Evolutionary conservation across 2,888 invertebrate species (phyloP).

Genomic region (Nasonovia ribisnigri): DNA sequence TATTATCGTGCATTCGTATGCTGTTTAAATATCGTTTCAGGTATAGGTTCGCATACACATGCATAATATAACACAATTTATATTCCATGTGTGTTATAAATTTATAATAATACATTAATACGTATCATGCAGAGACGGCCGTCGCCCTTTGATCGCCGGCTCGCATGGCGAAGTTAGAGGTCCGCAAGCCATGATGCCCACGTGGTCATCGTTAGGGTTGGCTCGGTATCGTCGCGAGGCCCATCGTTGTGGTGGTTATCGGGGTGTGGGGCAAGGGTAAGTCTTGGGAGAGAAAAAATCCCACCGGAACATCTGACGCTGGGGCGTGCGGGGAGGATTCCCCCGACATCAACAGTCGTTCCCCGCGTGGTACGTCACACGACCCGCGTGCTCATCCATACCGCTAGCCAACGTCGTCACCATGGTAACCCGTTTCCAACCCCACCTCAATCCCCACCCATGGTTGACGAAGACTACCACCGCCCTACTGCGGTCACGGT

Average conservation of each 20-base stretch:
- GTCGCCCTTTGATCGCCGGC: not conserved
- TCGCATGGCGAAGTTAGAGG: not conserved
- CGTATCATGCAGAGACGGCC: not conserved
- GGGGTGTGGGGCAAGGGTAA: too few species aligned
- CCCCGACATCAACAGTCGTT: conserved; percentile 51
- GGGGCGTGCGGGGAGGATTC: not conserved
- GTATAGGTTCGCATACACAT: not conserved
- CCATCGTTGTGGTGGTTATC: not conserved
- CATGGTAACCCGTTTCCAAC: conserved; percentile 34
- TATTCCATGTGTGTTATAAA: not conserved
- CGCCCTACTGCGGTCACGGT: not conserved
- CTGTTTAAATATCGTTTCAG: not conserved
- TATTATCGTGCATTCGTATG: not conserved
- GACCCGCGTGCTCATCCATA: not conserved
- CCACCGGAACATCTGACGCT: not conserved
- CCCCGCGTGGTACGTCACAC: not conserved
- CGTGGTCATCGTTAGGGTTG: not conserved
- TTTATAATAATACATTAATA: not conserved
- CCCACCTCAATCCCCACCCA: not conserved
- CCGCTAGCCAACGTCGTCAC: not conserved
- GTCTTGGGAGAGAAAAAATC: not conserved
- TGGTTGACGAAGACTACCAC: not conserved
- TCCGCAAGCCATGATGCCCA: not conserved
- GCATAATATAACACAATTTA: too few species aligned
- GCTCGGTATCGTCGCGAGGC: not conserved